These are phyloP conservation scores for Camelus bactrianus DNA, from an alignment of 2,113 vertebrate species.

Conservation along the genomic window DNA sequence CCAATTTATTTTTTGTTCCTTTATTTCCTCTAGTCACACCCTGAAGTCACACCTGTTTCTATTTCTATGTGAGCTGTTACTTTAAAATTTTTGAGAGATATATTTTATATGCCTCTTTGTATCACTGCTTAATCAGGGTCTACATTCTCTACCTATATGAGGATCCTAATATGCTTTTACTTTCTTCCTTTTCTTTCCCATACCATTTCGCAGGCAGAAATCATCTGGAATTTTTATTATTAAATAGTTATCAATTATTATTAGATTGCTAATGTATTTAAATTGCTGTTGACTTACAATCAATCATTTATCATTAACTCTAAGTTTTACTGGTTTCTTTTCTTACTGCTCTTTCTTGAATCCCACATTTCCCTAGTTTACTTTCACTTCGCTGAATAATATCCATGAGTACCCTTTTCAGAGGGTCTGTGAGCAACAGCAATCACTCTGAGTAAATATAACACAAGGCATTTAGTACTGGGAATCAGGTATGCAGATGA, in stretches of 20 bases:
- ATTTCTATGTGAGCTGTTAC: background rate
- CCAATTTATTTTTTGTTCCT: background rate
- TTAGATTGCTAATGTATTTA: background rate
- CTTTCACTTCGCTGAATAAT: background rate
- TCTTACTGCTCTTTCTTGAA: conserved; percentile 9
- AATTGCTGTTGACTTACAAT: background rate
- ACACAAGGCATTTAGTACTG: background rate
- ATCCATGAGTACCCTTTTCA: background rate
- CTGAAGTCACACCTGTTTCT: background rate
- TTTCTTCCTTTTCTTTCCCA: background rate
- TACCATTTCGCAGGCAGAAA: background rate
- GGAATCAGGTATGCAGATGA: background rate
- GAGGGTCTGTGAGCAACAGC: background rate
- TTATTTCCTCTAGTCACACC: background rate
- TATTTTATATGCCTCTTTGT: conserved; percentile 8
- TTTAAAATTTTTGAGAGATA: background rate
- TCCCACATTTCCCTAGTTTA: background rate
- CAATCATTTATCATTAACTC: background rate
- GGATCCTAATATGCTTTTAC: background rate
- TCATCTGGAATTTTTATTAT: background rate
- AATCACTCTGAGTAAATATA: background rate
- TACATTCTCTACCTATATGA: background rate
- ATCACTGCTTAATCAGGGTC: background rate
- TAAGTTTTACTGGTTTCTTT: background rate
- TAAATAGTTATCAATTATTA: background rate